These are phyloP conservation scores for Philopedon plagiatum DNA, from an alignment of 2,888 invertebrate species.

Conservation along the genomic window DNA sequence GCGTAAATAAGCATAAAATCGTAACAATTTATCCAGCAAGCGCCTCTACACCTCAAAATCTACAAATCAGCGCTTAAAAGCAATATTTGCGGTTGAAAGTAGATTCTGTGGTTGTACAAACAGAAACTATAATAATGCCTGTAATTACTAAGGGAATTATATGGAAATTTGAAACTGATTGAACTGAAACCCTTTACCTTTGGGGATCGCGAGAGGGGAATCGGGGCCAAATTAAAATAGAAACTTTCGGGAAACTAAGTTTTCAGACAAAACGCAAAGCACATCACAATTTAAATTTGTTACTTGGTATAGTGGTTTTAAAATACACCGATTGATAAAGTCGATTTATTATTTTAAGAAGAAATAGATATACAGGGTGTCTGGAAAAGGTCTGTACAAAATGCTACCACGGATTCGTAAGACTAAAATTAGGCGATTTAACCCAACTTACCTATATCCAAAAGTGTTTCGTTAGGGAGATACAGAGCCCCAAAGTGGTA, in stretches of 20 bases:
- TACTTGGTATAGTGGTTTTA: background rate
- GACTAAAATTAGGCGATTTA: no score
- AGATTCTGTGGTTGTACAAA: constrained; percentile 37
- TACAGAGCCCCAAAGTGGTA: no score
- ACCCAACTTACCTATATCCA: no score
- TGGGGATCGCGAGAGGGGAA: constrained; percentile 1
- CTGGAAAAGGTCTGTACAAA: no score
- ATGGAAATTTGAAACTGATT: constrained; percentile 42
- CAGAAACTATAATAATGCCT: constrained; percentile 38
- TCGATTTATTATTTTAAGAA: no score
- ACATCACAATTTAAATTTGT: background rate
- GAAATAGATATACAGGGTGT: no score
- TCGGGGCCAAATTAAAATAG: constrained; percentile 8
- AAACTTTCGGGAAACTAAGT: constrained; percentile 5
- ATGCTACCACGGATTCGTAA: no score
- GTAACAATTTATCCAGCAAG: constrained; percentile 39
- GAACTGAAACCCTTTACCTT: constrained; percentile 35
- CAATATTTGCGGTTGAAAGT: constrained; percentile 45
- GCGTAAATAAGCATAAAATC: constrained; percentile 33
- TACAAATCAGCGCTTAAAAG: constrained; percentile 43
- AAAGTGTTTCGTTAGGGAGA: no score
- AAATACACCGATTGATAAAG: background rate
- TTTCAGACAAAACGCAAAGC: no score
- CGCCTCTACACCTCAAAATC: constrained; percentile 16
- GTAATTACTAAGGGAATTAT: constrained; percentile 43